Evolutionary conservation across 2,888 invertebrate genomes (phyloP).

Genomic region (Parnassius smintheus): DNA sequence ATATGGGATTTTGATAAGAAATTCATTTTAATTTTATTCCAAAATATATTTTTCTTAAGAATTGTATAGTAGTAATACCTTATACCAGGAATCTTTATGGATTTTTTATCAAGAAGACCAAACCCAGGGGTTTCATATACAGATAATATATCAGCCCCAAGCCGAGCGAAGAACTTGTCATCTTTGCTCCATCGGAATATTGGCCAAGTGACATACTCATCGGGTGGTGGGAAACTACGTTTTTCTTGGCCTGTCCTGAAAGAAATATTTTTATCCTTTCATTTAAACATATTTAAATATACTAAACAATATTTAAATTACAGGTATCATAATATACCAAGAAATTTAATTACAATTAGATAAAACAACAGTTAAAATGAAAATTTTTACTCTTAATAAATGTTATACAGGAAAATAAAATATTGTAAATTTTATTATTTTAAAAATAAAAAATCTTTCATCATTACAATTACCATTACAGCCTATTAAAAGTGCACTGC

Average conservation of each 20-base stretch:
- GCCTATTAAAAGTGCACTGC: too few species aligned
- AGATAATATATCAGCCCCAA: conserved; percentile 91
- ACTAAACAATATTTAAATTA: not conserved
- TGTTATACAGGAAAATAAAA: too few species aligned
- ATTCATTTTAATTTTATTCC: too few species aligned
- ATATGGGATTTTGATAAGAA: too few species aligned
- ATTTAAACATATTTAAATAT: not conserved
- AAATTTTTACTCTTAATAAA: too few species aligned
- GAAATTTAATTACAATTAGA: too few species aligned
- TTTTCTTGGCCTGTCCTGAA: conserved; percentile 93
- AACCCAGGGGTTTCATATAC: conserved; percentile 99
- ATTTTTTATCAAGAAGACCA: conserved; percentile 95
- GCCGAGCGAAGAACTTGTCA: conserved; percentile 95
- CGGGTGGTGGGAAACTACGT: conserved; percentile 92
- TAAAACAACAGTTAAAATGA: too few species aligned
- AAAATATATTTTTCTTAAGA: not conserved
- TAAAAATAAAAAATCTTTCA: too few species aligned
- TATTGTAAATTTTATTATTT: too few species aligned
- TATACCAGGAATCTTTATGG: conserved; percentile 94
- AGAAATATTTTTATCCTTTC: not conserved
- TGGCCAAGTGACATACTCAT: conserved; percentile 93
- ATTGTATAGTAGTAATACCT: conserved; percentile 50
- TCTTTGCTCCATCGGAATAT: conserved; percentile 99
- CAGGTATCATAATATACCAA: too few species aligned
- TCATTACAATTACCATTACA: too few species aligned